Evolutionary conservation across 2,113 vertebrate species (phyloP).

Genomic region (Suricata suricatta): DNA sequence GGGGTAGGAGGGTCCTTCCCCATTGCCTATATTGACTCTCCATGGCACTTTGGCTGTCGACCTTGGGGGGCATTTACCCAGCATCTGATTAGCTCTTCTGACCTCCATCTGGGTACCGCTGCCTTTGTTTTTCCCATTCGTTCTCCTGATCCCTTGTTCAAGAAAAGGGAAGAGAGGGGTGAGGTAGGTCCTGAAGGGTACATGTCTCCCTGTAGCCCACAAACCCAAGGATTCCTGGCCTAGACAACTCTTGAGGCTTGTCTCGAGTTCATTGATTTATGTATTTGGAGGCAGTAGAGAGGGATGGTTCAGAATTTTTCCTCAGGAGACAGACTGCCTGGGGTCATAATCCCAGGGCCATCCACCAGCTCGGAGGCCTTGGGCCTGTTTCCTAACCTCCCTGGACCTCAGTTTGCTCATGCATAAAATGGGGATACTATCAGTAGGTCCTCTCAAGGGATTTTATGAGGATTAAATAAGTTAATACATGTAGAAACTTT

Average conservation of each 20-base stretch:
- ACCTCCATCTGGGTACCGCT: neutral
- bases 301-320: neutral
- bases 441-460: neutral
- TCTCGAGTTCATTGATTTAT: neutral
- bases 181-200: neutral
- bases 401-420: neutral
- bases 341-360: neutral
- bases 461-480: neutral
- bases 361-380: neutral
- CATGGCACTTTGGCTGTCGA: neutral
- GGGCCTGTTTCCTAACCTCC: neutral
- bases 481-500: neutral
- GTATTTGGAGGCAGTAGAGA: neutral
- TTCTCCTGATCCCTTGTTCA: neutral
- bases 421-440: neutral
- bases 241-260: neutral
- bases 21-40: neutral
- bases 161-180: neutral
- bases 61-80: neutral
- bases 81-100: neutral
- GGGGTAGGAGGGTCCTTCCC: neutral
- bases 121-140: neutral
- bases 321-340: neutral
- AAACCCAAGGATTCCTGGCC: neutral
- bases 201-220: neutral